A percentile compares a stretch with the other conserved stretches of the same genome.
These are phyloP conservation scores for Scaptomyza caliginosa DNA, from an alignment of 2,888 invertebrate genomes.

Conservation along the genomic window DNA sequence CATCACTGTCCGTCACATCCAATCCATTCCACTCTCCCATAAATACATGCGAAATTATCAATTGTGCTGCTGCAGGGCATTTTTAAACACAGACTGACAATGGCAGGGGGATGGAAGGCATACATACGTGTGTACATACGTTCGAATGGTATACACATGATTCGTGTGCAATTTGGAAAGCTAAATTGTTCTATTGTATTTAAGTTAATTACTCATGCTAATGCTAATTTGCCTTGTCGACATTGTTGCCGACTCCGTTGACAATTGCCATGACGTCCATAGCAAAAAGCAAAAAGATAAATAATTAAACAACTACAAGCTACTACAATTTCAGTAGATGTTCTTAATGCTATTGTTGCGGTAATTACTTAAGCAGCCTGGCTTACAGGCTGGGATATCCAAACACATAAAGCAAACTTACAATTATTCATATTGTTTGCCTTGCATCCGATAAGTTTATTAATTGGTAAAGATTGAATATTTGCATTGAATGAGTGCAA, in stretches of 20 bases:
- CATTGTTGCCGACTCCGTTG: slow-evolving; percentile 38
- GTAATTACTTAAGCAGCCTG: slow-evolving; percentile 18
- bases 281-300: neutral
- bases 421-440: neutral
- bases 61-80: slow-evolving; percentile 44
- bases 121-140: too few species aligned
- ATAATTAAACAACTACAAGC: neutral
- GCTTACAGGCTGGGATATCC: neutral
- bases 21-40: slow-evolving; percentile 10
- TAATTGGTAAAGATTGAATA: neutral
- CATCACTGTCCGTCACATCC: too few species aligned
- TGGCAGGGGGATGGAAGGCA: neutral
- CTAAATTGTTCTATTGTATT: slow-evolving; percentile 78
- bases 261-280: slow-evolving; percentile 55
- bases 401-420: neutral
- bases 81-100: slow-evolving; percentile 4
- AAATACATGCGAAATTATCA: slow-evolving; percentile 65
- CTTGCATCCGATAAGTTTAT: neutral
- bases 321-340: slow-evolving; percentile 11
- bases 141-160: too few species aligned
- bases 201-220: slow-evolving; percentile 79
- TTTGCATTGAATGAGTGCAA: too few species aligned
- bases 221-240: slow-evolving; percentile 67
- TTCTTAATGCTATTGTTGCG: neutral
- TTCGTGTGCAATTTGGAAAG: slow-evolving; percentile 70